Base-by-base conservation (phyloP, 2,113 vertebrate species). In the Prinia subflava region DNA sequence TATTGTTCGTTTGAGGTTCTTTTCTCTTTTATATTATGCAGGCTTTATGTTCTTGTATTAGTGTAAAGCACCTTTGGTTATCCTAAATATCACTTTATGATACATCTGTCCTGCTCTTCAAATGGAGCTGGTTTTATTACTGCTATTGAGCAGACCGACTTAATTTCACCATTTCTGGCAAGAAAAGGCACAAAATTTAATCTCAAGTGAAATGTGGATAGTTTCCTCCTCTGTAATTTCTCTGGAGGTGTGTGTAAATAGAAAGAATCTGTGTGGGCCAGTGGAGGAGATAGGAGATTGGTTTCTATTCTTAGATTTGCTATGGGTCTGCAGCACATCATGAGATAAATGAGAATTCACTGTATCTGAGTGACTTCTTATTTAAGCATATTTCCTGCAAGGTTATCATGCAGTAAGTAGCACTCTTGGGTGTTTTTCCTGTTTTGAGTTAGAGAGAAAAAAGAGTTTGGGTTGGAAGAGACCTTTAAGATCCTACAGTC, bases 91-190 rank as follows among this genome's bases (percentile, higher is more conserved):
- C 27, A 19, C 30, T 92, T 83, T 52, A 35, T 67, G 35, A 74
- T 35, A 15, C 33, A 89, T 79, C 28, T 71, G 57, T 65, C 9
- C 56, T 56, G 19, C 49, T 70, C 33, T 83, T 60, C 63, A 88
- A 96, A 64, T 64, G 59, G 39, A 50, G n/a, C 42, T 80, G 25
- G 18, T 87, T 94, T 94, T 93, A 86, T 97, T 95, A 75, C 39
- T 35, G 39, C 39, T 83, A 10, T 82, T 89, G 63, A 80, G 25
- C 47, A 87, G 57, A 74, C 19, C 47, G 74, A 80, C 24, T 89
- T 84, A 82, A 91, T 89, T 91, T 90, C 30, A 11, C 64, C 53
- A 28, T 86, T 94, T 94, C 67, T 95, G 81, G 64, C 63, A 92
- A 87, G 64, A 88, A n/a, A 3, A 7, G 28, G 16, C n/a, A 64